These are phyloP conservation scores for Pristionchus entomophagus DNA, from an alignment of 2,888 invertebrate species.

Conservation along the genomic window DNA sequence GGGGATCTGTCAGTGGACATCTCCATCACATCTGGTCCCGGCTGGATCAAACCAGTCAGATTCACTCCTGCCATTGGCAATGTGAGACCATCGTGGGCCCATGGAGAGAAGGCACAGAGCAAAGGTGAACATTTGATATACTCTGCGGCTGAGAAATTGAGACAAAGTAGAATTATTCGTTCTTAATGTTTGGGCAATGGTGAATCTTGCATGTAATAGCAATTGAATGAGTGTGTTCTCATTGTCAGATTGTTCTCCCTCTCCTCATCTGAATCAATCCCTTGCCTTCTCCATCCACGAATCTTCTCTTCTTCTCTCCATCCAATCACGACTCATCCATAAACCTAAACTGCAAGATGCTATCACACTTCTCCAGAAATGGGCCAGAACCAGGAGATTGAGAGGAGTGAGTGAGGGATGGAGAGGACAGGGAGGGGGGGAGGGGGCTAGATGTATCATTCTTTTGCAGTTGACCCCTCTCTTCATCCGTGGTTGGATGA, in stretches of 20 bases:
- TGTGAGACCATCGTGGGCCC: slow-evolving; percentile 31
- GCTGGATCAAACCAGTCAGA: slow-evolving; percentile 36
- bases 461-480: slow-evolving; percentile 35
- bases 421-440: no score
- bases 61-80: slow-evolving; percentile 34
- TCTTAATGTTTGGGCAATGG: background rate
- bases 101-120: slow-evolving; percentile 32
- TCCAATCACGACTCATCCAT: slow-evolving; percentile 24
- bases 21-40: background rate
- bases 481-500: slow-evolving; percentile 44
- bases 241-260: background rate
- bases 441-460: no score
- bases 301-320: slow-evolving; percentile 6
- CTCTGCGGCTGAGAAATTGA: no score
- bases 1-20: background rate
- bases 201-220: background rate
- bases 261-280: slow-evolving; percentile 8
- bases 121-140: background rate
- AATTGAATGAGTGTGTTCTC: no score
- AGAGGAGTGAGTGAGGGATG: background rate
- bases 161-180: no score
- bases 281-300: slow-evolving; percentile 17
- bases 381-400: slow-evolving; percentile 36
- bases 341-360: slow-evolving; percentile 46
- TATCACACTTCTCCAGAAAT: slow-evolving; percentile 24